These are phyloP conservation scores for Choloepus hoffmanni DNA, from an alignment of 2,113 vertebrate species.

Conservation along the genomic window DNA sequence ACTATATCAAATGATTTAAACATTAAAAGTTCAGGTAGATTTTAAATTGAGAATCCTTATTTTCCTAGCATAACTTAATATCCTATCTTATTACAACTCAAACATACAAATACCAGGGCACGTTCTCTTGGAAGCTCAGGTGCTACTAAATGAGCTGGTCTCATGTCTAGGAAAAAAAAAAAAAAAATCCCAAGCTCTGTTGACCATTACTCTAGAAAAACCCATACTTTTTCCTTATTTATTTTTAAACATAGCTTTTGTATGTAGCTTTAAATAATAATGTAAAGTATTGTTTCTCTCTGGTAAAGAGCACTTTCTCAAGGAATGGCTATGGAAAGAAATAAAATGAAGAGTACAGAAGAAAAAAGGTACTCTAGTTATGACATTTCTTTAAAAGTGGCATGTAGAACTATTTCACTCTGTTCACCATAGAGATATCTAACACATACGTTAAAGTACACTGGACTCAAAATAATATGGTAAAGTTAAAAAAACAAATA, in stretches of 20 bases:
- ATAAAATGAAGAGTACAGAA: not conserved
- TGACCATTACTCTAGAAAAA: slow-evolving; percentile 42
- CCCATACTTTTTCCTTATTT: not conserved
- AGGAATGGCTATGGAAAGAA: not conserved
- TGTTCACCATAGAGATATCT: not conserved
- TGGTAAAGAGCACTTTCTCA: not conserved
- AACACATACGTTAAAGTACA: not conserved
- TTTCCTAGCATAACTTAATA: slow-evolving; percentile 47
- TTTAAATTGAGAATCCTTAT: slow-evolving; percentile 45
- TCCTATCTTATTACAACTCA: not conserved
- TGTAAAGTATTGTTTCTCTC: slow-evolving; percentile 22
- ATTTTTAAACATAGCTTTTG: slow-evolving; percentile 44
- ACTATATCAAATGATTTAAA: slow-evolving; percentile 24
- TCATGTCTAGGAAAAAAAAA: not conserved
- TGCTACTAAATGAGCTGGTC: not conserved
- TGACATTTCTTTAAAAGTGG: not conserved
- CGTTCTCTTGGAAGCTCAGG: not conserved
- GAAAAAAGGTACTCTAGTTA: not conserved
- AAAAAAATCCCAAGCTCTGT: not conserved
- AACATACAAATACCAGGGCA: not conserved
- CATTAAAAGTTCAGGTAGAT: not conserved
- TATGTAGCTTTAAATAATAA: slow-evolving; percentile 15
- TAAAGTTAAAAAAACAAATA: slow-evolving; percentile 13
- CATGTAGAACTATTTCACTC: not conserved
- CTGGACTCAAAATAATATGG: not conserved